Evolutionary conservation across 2,888 invertebrate species (phyloP), one percentile per base, ranked within the genome.

Genomic region (Seira musarum): DNA sequence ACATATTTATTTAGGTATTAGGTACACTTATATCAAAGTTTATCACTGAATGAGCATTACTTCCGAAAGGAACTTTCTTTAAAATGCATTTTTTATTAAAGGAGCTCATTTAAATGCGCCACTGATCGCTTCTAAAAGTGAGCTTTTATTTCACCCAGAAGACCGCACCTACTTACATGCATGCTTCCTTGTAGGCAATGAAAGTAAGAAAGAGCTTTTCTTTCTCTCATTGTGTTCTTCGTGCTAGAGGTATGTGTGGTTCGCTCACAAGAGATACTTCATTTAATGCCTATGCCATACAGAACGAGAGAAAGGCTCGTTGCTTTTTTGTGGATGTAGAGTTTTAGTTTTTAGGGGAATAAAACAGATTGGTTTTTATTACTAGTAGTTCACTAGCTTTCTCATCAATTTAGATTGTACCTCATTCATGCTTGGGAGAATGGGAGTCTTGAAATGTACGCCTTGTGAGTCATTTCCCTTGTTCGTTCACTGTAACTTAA

Each of bases 31-130:
- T n/a, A 49, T 49, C 3, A 49, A 49, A 49, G 15, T 49, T 49
- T 49, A 49, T 49, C 13, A 49, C 13, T 40, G 40, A 40, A 13
- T 40, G 40, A 30, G 30, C 30, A 30, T 8, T 5, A 5, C 8
- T 30, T 30, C 8, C 30, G 49, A 3, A n/a, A 49, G 49, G 13
- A 49, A 49, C 3, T 15, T 40, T 49, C 15, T 19, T 13, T n/a
- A 46, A 46, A 66, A 66, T 66, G 40, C 17, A 66, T 66, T 40
- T 66, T 66, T 66, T 66, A 66, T 66, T 66, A 40, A 30, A 49
- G 49, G 19, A 6, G 40, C 46, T 40, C 66, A 66, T 66, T 46
- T 66, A 19, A 66, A 66, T 66, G 35, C 40, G 25, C 49, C 15
- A 66, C 40, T 66, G 66, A 66, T 66, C 66, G 66, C 19, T 19